Base-by-base conservation (phyloP, 2,888 invertebrate species). In the Pollenia amentaria region DNA sequence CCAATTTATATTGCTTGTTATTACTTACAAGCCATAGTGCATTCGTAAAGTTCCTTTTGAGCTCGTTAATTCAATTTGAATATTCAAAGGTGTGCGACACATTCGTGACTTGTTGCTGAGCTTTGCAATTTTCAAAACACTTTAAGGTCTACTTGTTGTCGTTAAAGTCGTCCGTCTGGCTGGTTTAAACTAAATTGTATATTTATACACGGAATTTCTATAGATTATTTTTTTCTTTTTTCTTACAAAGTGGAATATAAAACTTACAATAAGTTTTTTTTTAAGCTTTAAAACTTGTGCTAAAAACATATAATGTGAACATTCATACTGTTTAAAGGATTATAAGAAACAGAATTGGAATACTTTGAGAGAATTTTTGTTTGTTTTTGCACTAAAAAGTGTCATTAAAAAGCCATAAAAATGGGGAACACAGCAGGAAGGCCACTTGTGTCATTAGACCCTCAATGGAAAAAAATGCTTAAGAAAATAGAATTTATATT, bases 21-120 rank as follows among this genome's bases (percentile, higher is more conserved):
- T 53, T 70, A 65, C 70, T 62, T 18, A 10, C 55, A 70, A 73
- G 60, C 57, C 73, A 79, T 60, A 79, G 60, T 83, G 78, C 60
- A 65, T 69, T 70, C 29, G 51, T 69, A 60, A 82, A 80, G 80
- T 87, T 87, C 76, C 72, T 84, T 77, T 82, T 77, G 60, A 84
- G 87, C 83, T 84, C 83, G 83, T 87, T 87, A 87, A 87, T 87
- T 87, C 84, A 87, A 87, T 87, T 80, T 84, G 84, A 87, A 87
- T 87, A 84, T 87, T 87, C 84, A 87, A 87, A 87, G 87, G 87
- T 87, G 87, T 87, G 87, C 87, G 87, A 87, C 87, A 87, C n/a
- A 87, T 77, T 87, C 87, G 87, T 87, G 87, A 87, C 87, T 84
- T 80, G 87, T 80, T 84, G 83, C 55, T 80, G 83, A 60, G 79